Conservation (phyloP, 1,140 invertebrate genomes). For the Neomicropteryx cornuta region DNA sequence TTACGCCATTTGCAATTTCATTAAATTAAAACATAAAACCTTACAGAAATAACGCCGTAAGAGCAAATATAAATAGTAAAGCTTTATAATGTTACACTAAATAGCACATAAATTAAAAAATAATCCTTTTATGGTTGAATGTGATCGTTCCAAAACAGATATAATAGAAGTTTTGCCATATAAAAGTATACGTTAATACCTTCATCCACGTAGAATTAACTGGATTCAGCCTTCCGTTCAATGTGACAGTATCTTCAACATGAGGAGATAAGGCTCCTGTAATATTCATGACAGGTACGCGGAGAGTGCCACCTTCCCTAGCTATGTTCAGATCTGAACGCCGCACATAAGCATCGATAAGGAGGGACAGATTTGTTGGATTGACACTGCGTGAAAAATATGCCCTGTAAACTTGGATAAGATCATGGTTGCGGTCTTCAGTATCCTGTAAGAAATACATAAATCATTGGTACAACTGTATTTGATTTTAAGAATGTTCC, state of each 20-base stretch:
- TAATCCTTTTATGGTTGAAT: too few species aligned
- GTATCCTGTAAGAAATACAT: constrained; percentile 32
- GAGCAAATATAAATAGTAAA: too few species aligned
- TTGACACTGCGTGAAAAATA: constrained; percentile 89
- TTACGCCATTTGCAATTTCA: too few species aligned
- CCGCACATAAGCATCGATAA: constrained; percentile 90
- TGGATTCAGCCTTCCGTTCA: constrained; percentile 91
- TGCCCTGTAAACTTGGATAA: constrained; percentile 80
- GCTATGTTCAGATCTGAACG: constrained; percentile 81
- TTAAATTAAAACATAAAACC: too few species aligned
- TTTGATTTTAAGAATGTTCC: too few species aligned
- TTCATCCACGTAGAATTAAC: constrained; percentile 97
- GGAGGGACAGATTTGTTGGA: constrained; percentile 83
- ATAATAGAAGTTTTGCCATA: too few species aligned
- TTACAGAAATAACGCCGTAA: too few species aligned
- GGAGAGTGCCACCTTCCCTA: constrained; percentile 40
- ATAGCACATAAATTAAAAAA: too few species aligned
- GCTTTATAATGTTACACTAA: too few species aligned
- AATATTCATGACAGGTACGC: constrained; percentile 87
- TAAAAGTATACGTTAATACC: too few species aligned
- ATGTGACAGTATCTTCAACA: constrained; percentile 91
- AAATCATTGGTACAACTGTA: not conserved
- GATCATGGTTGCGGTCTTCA: constrained; percentile 84
- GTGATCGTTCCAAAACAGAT: too few species aligned
- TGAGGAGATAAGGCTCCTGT: constrained; percentile 90